Percentiles rank a stretch among this genome's conserved stretches.
phyloP scores from a whole-genome alignment of 2,797 vertebrate genomes.

The Bradypodion pumilum region DNA sequence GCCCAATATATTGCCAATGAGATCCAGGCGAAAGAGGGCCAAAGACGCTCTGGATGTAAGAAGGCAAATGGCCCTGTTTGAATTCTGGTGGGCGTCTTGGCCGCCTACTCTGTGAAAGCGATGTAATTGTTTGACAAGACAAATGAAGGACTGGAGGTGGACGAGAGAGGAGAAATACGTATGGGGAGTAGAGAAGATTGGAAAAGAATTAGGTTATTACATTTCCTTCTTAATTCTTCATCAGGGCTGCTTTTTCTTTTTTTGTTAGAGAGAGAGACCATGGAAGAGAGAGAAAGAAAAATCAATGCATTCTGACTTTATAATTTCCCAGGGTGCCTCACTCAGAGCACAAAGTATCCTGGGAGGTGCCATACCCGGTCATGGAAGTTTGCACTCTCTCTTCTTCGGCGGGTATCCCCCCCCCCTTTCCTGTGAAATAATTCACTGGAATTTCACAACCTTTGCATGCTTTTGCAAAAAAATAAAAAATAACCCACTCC shows the following conservation, averaged over 20 bases:
- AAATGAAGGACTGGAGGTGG: not conserved
- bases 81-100: not conserved
- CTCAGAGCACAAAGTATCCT: slow-evolving; percentile 74
- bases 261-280: slow-evolving; percentile 50
- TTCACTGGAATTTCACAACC: slow-evolving; percentile 86
- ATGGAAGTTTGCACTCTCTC: slow-evolving; percentile 79
- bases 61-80: not conserved
- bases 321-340: slow-evolving; percentile 93
- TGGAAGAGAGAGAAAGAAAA: slow-evolving; percentile 53
- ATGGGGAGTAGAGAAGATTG: slow-evolving; percentile 35
- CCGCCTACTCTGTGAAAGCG: not conserved
- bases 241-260: slow-evolving; percentile 76
- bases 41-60: slow-evolving; percentile 30
- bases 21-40: slow-evolving; percentile 34
- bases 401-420: not conserved
- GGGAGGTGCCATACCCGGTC: slow-evolving; percentile 90
- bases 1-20: slow-evolving; percentile 13
- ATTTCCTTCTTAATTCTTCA: slow-evolving; percentile 82
- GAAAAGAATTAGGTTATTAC: slow-evolving; percentile 78
- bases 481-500: too few relatives aligned
- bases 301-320: slow-evolving; percentile 92
- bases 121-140: slow-evolving; percentile 25
- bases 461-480: slow-evolving; percentile 84
- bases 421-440: slow-evolving; percentile 66
- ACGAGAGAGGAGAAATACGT: not conserved